Evolutionary conservation across 1,140 invertebrate species (phyloP), one percentile per base, ranked within the genome.

Genomic region (Eueides isabella): DNA sequence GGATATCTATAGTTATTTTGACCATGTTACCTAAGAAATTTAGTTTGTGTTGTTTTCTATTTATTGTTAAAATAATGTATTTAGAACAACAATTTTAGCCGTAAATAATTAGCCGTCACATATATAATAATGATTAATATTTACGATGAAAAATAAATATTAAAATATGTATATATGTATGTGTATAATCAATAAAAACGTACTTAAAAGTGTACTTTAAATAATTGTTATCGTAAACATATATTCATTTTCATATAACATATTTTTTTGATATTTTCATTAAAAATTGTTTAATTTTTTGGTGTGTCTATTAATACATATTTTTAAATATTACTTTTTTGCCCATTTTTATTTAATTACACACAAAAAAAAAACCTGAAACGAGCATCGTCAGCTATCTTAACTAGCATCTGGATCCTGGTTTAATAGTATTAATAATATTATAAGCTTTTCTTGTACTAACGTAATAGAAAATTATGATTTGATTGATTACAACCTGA

Each of bases 401-500:
- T 12, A 2, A 55, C 9, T 23, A 26, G 38, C 14, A 16, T 4
- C 14, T 14, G 14, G 12, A 41, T 35, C 5, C 33, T 7, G 16
- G n/a, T 6, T 44, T 44, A 44, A 44, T 19, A 44, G n/a, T 44
- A 44, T 44, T n/a, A 44, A n/a, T n/a, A 44, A 44, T 44, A 44
- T 44, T 44, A 7, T n/a, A 55, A 55, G 9, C n/a, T 55, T 55
- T 55, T 55, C 48, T 55, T 55, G 48, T 12, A 23, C 7, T 11
- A 55, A 55, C 48, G 48, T 55, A 55, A 55, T 55, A 55, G 48
- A 55, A 55, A 55, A 55, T 55, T 55, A 55, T 55, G 16, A 62
- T 30, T 62, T 71, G 70, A 71, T 71, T 64, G 70, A 71, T 71
- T 64, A 23, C 38, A 26, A 23, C 16, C 55, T 67, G 64, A 41